Evolutionary conservation across 2,113 vertebrate species (phyloP).

Genomic region (Vulpes ferrilata): DNA sequence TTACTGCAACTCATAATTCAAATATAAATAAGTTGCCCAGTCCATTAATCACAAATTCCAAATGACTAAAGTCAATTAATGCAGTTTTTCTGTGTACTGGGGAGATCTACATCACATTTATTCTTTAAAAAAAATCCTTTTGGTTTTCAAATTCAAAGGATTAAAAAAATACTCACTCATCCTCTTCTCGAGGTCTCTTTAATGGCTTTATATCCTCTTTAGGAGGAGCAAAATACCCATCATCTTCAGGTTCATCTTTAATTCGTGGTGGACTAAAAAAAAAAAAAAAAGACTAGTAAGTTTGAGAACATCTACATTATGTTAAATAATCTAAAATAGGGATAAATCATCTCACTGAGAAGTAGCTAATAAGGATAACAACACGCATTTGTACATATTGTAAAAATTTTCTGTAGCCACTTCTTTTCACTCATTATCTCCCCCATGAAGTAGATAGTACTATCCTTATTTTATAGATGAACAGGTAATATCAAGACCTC

Average conservation of each 20-base stretch:
- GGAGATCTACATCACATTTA: neutral
- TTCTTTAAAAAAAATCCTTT: conserved; percentile 34
- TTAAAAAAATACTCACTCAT: conserved; percentile 91
- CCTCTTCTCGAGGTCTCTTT: conserved; percentile 93
- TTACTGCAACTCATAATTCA: conserved; percentile 6
- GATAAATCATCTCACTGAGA: neutral
- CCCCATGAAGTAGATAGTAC: neutral
- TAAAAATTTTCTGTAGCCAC: neutral
- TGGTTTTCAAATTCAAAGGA: conserved; percentile 16
- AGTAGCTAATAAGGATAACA: neutral
- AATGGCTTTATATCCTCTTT: conserved; percentile 92
- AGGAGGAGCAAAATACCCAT: conserved; percentile 90
- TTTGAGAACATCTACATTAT: neutral
- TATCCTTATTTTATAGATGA: conserved; percentile 1
- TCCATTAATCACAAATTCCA: conserved; percentile 42
- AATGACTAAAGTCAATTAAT: conserved; percentile 11
- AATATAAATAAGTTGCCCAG: conserved; percentile 9
- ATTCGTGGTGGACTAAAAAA: conserved; percentile 90
- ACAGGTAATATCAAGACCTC: neutral
- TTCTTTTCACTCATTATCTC: conserved; percentile 25
- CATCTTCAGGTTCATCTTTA: conserved; percentile 95
- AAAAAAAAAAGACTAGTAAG: conserved; percentile 42
- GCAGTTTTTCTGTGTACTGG: neutral
- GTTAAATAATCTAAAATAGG: neutral
- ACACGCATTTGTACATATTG: neutral